Evolutionary conservation across 2,113 vertebrate genomes (phyloP).

Genomic region (Pseudorhombus dupliciocellatus): DNA sequence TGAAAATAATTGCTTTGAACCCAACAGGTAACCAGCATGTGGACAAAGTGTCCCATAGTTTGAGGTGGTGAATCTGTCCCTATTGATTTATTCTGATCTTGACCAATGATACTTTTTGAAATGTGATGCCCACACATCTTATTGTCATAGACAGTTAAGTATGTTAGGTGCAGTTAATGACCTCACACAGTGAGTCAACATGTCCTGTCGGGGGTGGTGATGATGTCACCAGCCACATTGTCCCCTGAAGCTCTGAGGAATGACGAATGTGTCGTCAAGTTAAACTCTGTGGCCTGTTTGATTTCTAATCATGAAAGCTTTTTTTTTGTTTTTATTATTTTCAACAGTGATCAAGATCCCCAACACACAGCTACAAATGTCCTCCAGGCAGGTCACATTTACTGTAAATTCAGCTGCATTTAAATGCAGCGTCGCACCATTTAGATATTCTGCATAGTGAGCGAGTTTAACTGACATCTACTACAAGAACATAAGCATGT

Average conservation of each 20-base stretch:
- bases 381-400: background rate
- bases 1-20: background rate
- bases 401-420: background rate
- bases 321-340: too few relatives aligned
- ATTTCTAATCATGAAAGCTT: background rate
- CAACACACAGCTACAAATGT: background rate
- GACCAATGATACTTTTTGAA: background rate
- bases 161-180: background rate
- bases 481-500: background rate
- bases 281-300: constrained; percentile 7
- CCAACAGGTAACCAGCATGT: background rate
- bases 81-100: background rate
- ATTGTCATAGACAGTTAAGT: background rate
- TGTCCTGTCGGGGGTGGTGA: constrained; percentile 3
- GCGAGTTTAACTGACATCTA: constrained; percentile 7
- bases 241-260: constrained; percentile 38
- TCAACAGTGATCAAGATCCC: too few relatives aligned
- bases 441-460: background rate
- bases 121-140: background rate
- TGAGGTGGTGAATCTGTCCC: background rate
- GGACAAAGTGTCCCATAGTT: constrained; percentile 9
- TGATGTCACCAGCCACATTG: constrained; percentile 34
- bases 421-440: background rate
- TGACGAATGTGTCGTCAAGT: constrained; percentile 2
- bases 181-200: constrained; percentile 28